Base-by-base conservation (phyloP, 2,797 vertebrate species). In the Spondyliosoma cantharus region DNA sequence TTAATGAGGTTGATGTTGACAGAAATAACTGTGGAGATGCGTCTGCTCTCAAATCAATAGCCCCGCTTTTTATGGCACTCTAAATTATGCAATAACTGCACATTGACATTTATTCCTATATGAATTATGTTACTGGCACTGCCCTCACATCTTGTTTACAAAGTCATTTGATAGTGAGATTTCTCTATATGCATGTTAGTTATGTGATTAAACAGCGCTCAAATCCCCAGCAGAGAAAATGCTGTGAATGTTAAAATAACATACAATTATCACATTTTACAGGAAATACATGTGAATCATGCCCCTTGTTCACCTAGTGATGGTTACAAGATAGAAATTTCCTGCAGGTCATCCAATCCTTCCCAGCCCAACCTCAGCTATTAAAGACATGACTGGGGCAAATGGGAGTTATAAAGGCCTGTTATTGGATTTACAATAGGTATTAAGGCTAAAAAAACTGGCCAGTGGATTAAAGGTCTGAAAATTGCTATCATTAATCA, bases 21-120 rank as follows among this genome's bases (percentile, higher is more conserved):
- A 94, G 88, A 93, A 93, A 94, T 93, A 95, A 94, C 92, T 83
- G 86, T 82, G 74, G 86, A 93, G 90, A 87, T 25, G 77, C 92
- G 91, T 93, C 87, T 92, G 90, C 90, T 93, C 89, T 93, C 90
- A 90, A 93, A 95, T 95, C 94, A 94, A 95, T 95, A 93, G 92
- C 81, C 87, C 77, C 85, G 81, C 78, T 90, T 90, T 94, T 94
- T 93, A 94, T 91, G 87, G 90, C 62, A 42, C 92, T 90, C 89
- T 94, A 94, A 95, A 94, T 94, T 94, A 94, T 86, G 84, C 88
- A 92, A 90, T 93, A 94, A 93, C 91, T 90, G 90, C 90, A 80
- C 83, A 87, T 89, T 91, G 93, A 94, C 93, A 92, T 93, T 93
- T 92, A 91, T 90, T 91, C 72, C 88, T 85, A 70, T 81, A 83